phyloP scores from a whole-genome alignment of 2,797 vertebrate genomes.

The Myotis vivesi region DNA sequence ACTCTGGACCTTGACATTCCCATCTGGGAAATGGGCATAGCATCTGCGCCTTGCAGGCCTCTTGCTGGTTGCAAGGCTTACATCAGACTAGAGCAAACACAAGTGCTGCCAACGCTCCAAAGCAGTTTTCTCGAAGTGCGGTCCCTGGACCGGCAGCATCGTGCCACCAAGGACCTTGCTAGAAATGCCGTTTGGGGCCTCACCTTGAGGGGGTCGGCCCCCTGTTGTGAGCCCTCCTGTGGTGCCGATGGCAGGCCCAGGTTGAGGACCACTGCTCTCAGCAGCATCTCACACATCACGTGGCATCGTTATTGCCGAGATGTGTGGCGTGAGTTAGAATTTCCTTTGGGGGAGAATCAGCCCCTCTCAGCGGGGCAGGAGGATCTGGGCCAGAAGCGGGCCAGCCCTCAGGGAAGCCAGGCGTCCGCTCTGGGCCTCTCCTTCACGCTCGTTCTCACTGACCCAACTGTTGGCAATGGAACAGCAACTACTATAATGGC shows the following conservation, averaged over 20 bases:
- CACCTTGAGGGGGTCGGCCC: rapidly evolving
- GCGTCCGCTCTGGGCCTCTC: no score
- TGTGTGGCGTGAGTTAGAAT: neutral
- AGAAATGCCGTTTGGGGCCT: neutral
- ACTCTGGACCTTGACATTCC: neutral
- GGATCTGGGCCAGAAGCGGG: neutral
- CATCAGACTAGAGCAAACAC: rapidly evolving
- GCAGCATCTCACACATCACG: rapidly evolving
- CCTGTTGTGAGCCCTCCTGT: rapidly evolving
- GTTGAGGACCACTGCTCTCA: rapidly evolving
- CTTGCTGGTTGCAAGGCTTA: rapidly evolving
- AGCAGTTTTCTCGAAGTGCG: neutral
- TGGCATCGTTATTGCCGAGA: rapidly evolving
- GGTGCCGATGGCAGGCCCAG: rapidly evolving
- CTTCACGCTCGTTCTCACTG: rapidly evolving
- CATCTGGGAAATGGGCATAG: neutral
- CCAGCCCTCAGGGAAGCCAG: neutral
- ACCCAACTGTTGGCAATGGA: rapidly evolving
- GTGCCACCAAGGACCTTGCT: neutral
- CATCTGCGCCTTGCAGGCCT: rapidly evolving
- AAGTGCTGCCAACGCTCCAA: neutral
- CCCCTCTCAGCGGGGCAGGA: neutral
- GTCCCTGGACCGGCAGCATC: rapidly evolving
- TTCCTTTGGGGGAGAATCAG: neutral
- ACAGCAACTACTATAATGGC: rapidly evolving